Evolutionary conservation across 1,140 invertebrate genomes (phyloP).

Genomic region (Scaptomyza graminum): DNA sequence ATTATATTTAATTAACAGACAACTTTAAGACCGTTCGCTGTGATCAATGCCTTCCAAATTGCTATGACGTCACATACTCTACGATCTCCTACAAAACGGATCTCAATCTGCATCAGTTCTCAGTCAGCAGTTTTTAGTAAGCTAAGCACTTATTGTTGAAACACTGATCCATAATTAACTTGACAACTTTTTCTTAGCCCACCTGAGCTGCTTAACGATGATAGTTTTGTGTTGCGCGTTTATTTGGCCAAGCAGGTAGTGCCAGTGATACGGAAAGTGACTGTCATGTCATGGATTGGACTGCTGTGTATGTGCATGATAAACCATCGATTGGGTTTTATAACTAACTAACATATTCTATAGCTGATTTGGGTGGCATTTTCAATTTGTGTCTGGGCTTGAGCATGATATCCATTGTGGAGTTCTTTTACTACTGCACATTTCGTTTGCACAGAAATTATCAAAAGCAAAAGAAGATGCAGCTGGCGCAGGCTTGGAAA

Average conservation of each 20-base stretch:
- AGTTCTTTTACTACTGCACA: slow-evolving; percentile 79
- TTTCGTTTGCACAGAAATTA: slow-evolving; percentile 70
- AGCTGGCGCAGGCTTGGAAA: slow-evolving; percentile 48
- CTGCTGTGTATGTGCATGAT: slow-evolving; percentile 54
- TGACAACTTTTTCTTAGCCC: slow-evolving; percentile 19
- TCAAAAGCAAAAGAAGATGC: slow-evolving; percentile 33
- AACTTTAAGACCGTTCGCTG: slow-evolving; percentile 77
- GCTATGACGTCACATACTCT: slow-evolving; percentile 82
- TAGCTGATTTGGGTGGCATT: slow-evolving; percentile 81
- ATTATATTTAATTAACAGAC: slow-evolving; percentile 39
- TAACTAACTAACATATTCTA: neutral
- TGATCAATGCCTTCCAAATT: slow-evolving; percentile 78
- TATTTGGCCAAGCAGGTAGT: slow-evolving; percentile 77
- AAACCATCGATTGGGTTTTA: neutral
- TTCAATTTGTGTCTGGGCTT: slow-evolving; percentile 79
- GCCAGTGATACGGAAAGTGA: slow-evolving; percentile 74
- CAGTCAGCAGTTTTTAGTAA: slow-evolving; percentile 72
- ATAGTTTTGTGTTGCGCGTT: slow-evolving; percentile 72
- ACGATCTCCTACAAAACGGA: slow-evolving; percentile 79
- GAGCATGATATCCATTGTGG: slow-evolving; percentile 78
- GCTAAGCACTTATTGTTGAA: slow-evolving; percentile 22
- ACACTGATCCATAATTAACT: neutral
- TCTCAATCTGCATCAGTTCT: slow-evolving; percentile 70
- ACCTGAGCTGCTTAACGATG: slow-evolving; percentile 46
- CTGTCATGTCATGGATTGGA: slow-evolving; percentile 81